phyloP scores from a whole-genome alignment of 2,888 invertebrate genomes.

The Plebejus anna region DNA sequence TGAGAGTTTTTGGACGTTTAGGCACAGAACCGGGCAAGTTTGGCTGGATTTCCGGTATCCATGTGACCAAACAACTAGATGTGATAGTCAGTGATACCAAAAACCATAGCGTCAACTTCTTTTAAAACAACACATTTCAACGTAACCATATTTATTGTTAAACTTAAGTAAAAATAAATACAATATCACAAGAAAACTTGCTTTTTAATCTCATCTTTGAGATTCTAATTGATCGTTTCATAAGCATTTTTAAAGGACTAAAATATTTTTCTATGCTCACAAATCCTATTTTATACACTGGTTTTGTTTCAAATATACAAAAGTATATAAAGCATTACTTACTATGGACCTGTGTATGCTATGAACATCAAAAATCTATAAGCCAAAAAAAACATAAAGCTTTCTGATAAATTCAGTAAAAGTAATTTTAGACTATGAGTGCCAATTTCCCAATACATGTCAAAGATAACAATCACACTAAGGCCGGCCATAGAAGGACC shows the following conservation, averaged over 20 bases:
- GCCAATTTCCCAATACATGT: too few species aligned
- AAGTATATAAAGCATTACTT: background rate
- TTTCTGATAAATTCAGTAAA: background rate
- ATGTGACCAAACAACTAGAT: constrained; percentile 80
- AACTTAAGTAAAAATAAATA: constrained; percentile 20
- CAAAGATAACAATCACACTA: too few species aligned
- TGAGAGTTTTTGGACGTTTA: constrained; percentile 82
- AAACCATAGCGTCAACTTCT: constrained; percentile 71
- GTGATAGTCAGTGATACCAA: constrained; percentile 82
- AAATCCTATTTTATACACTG: background rate
- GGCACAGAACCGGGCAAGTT: constrained; percentile 75
- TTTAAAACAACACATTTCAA: constrained; percentile 42
- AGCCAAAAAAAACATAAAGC: background rate
- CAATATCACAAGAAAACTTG: constrained; percentile 26
- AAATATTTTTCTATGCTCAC: background rate
- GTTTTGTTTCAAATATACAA: constrained; percentile 1
- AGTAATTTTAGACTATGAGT: too few species aligned
- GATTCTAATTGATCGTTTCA: background rate
- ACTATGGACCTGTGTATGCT: background rate
- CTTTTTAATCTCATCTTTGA: constrained; percentile 15
- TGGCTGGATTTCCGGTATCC: constrained; percentile 85
- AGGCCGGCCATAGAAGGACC: too few species aligned
- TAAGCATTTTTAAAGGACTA: background rate
- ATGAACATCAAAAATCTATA: background rate
- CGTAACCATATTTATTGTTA: constrained; percentile 20